Evolutionary conservation across 1,140 invertebrate species (phyloP).

Genomic region (Drosophila navojoa): DNA sequence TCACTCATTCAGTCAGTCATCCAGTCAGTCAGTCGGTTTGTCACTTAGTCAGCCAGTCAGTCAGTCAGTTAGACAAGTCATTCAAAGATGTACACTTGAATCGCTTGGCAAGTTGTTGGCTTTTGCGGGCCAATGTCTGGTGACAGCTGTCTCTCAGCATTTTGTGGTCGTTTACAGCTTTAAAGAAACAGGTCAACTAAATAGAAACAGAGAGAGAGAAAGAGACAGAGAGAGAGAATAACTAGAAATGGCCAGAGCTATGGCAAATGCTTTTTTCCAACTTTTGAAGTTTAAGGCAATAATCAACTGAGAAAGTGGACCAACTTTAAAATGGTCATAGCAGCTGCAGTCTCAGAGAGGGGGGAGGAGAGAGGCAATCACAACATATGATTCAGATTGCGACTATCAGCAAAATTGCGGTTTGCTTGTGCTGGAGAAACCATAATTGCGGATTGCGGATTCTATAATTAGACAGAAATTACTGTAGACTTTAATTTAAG

Average conservation of each 20-base stretch:
- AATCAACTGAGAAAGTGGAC: constrained; percentile 36
- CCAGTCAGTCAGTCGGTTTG: too few relatives aligned
- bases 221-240: neutral
- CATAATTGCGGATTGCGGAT: neutral
- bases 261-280: constrained; percentile 14
- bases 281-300: constrained; percentile 27
- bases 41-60: constrained; percentile 32
- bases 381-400: neutral
- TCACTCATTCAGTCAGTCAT: too few relatives aligned
- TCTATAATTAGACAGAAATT: neutral
- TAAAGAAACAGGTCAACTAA: constrained; percentile 35
- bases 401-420: neutral
- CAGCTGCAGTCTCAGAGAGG: neutral
- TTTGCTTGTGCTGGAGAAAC: neutral
- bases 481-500: too few relatives aligned
- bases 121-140: neutral
- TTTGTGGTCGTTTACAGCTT: constrained; percentile 37
- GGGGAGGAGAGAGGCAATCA: neutral
- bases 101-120: too few relatives aligned
- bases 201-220: constrained; percentile 8
- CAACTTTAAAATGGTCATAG: neutral
- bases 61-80: constrained; percentile 25
- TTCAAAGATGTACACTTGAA: constrained; percentile 13
- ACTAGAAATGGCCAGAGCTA: constrained; percentile 11
- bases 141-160: constrained; percentile 34